Evolutionary conservation across 2,888 invertebrate genomes (phyloP), one percentile per base, ranked within the genome.

Genomic region (Mallateleia sp.): DNA sequence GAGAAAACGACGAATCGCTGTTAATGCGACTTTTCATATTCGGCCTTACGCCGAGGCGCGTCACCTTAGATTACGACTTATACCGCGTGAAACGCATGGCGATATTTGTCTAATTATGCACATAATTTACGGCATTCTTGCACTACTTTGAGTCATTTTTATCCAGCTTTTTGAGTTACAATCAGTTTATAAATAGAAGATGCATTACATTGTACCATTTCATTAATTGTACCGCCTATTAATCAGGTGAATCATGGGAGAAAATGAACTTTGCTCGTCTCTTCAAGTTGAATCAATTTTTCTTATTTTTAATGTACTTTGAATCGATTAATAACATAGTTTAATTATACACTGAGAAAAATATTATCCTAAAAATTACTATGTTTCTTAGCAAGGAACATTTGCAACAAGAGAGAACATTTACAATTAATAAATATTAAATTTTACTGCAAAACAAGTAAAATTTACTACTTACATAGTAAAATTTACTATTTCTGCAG

Each of bases 111-210:
- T 80, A 71, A 80, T 71, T 71, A 80, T 80, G 71, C 64, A 60
- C 80, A 80, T 80, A 71, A 47, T 71, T 71, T 71, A 80, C 47
- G 62, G 54, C 80, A 71, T 71, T 60, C 71, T 45, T 80, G 80
- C 80, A 80, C 80, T 80, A 80, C 71, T 71, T 80, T 50, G 67
- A 71, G 64, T 71, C 69, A 71, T 71, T 80, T 80, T 69, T 79
- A 67, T 71, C 69, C 32, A 60, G 32, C 52, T 52, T 69, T 79
- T 79, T 79, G 34, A 67, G 66, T 25, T 60, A 2, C n/a, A 60
- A 60, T 34, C 25, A 28, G 66, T 60, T 64, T 79, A 79, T 69
- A 50, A 79, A 79, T 79, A 69, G 69, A 60, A 50, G 67, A 79
- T 58, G 56, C 77, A 56, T 28, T 64, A 47, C 20, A 47, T 47